Base-by-base conservation (phyloP, 1,140 invertebrate species). In the Potamilus streckersoni region DNA sequence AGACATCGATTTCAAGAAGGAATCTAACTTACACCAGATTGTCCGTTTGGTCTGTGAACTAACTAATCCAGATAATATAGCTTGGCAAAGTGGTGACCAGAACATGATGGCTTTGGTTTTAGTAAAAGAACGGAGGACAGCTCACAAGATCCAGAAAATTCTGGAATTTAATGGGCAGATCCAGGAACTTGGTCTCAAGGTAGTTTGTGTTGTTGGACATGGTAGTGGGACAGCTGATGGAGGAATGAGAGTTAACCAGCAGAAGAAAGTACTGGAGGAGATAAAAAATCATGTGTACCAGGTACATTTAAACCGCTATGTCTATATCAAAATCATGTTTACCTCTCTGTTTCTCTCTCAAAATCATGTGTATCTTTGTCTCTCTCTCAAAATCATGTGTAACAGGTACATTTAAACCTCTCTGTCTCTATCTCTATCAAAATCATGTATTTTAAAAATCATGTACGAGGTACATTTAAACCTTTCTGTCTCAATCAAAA, bases 231-330 rank as follows among this genome's bases (percentile, higher is more conserved):
- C 76, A 6, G 69, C 72, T 4, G 81, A 81, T 20, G 70, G 67
- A 58, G 87, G 87, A 19, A 88, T 88, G 87, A 80, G 63, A 38
- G 83, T 87, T 2, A 75, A 76, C 6, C 74, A 85, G 61, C 87
- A 88, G 73, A 83, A 81, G 59, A 71, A 67, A 27, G 76, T 84
- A 15, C 68, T 88, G 16, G 80, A 83, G 38, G 82, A 84, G 6
- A 85, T 86, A n/a, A 83, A 83, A 73, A 60, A 74, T 2, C 74
- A 81, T 38, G 72, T 78, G 64, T 80, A 81, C 66, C 82, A 82
- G 75, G 81, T 72, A 23, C 31, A 31, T 27, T 13, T 38, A n/a
- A 38, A 38, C 38, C 38, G 1, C 38, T 38, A 0, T 38, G 4
- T 38, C 38, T 38, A 0, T 8, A 4, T 38, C 38, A 6, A 8